Conservation (phyloP, 2,113 vertebrate genomes). For the Dolichallabes microphthalmus region DNA sequence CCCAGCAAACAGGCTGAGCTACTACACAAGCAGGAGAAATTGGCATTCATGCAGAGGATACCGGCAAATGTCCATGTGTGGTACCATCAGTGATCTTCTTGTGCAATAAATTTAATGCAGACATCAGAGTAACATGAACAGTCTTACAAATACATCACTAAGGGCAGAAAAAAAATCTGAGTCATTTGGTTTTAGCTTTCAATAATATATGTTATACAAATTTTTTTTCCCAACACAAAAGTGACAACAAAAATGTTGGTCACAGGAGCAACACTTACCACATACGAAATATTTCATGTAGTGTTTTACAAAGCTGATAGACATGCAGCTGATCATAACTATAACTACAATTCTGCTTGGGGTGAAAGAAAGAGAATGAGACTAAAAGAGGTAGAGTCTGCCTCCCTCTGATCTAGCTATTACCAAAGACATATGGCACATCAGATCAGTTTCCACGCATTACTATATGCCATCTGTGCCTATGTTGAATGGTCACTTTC, state of each 20-base stretch:
- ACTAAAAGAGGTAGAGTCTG: constrained; percentile 27
- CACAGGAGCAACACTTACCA: constrained; percentile 13
- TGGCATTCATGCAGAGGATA: neutral
- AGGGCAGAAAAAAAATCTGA: neutral
- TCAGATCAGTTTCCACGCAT: constrained; percentile 42
- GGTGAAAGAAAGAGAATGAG: constrained; percentile 16
- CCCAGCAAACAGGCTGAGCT: constrained; percentile 68
- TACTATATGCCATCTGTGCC: constrained; percentile 48
- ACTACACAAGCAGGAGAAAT: constrained; percentile 45
- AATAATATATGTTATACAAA: neutral
- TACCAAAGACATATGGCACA: constrained; percentile 50
- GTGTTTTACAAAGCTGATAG: constrained; percentile 29
- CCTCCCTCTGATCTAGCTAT: constrained; percentile 45
- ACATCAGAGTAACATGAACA: neutral
- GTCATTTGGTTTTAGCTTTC: neutral
- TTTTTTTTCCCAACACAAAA: neutral
- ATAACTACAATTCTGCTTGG: constrained; percentile 41
- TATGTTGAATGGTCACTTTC: constrained; percentile 32
- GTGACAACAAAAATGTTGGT: neutral
- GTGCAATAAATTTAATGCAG: neutral
- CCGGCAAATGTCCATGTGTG: constrained; percentile 2
- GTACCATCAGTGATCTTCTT: neutral
- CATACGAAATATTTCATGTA: constrained; percentile 26
- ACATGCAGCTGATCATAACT: constrained; percentile 33
- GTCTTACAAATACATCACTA: neutral